These are phyloP conservation scores for Sogatella furcifera DNA, from an alignment of 1,140 invertebrate genomes.

Conservation along the genomic window DNA sequence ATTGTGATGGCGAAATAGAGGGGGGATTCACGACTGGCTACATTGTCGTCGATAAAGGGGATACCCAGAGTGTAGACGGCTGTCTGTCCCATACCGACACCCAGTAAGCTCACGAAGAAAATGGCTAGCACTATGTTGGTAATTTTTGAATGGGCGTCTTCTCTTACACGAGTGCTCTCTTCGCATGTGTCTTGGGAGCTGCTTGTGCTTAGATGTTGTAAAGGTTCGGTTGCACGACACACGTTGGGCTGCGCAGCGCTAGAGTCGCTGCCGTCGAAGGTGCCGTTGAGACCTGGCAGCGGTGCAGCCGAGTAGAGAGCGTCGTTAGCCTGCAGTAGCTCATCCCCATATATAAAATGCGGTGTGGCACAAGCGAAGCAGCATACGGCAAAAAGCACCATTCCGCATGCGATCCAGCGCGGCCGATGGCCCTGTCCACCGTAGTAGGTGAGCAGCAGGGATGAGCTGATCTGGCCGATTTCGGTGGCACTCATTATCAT, in stretches of 20 bases:
- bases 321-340: slow-evolving; percentile 53
- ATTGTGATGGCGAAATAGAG: slow-evolving; percentile 90
- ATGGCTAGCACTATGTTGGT: slow-evolving; percentile 69
- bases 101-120: slow-evolving; percentile 75
- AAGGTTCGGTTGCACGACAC: background rate
- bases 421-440: slow-evolving; percentile 88
- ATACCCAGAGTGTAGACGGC: slow-evolving; percentile 88
- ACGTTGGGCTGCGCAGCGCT: background rate
- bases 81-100: slow-evolving; percentile 87
- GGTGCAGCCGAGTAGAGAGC: slow-evolving; percentile 36
- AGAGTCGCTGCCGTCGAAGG: background rate
- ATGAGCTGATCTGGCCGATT: slow-evolving; percentile 85
- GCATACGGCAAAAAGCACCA: slow-evolving; percentile 78
- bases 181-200: slow-evolving; percentile 22
- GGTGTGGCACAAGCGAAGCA: slow-evolving; percentile 78
- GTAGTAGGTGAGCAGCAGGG: slow-evolving; percentile 83
- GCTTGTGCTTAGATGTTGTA: background rate
- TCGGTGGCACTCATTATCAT: slow-evolving; percentile 89
- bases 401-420: slow-evolving; percentile 91
- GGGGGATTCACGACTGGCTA: slow-evolving; percentile 82
- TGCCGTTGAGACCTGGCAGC: slow-evolving; percentile 16
- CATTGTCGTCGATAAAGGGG: slow-evolving; percentile 90
- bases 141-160: slow-evolving; percentile 58
- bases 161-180: slow-evolving; percentile 32
- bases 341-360: slow-evolving; percentile 66